Base-by-base conservation (phyloP, 1,140 invertebrate species). In the Trichonephila inaurata region DNA sequence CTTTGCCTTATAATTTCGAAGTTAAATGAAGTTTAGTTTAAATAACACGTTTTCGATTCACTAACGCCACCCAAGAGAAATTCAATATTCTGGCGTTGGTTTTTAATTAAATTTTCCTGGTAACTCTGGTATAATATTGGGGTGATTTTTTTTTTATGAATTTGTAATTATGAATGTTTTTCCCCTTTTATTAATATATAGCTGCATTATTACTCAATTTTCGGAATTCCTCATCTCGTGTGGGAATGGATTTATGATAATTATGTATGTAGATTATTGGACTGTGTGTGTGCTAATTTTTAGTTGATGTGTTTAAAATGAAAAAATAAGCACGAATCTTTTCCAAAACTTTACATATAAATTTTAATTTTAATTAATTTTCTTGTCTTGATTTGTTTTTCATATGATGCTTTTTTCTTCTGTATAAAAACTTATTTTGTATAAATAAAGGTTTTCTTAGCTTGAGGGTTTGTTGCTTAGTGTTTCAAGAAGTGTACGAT, bases 61-160 rank as follows among this genome's bases (percentile, higher is more conserved):
- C 66, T 24, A 69, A 8, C 21, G 12, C n/a, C 60, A 21, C 33
- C 64, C n/a, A 33, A 21, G 61, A 28, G 62, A 89, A 66, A 69
- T 69, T 89, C 87, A 69, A 44, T 89, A 62, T 89, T 66, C 28
- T 5, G 28, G 2, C 24, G 62, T 66, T 10, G 28, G 3, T 24
- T 64, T 28, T 89, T 89, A 89, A 89, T 89, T 89, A 89, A 89
- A 89, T 89, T 89, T 89, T 62, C 12, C 19, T 28, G 58, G 40
- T 28, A 28, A 24, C 28, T 88, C 8, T 64, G 12, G 61, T 16
- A 24, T 51, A 60, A 83, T 83, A 83, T 58, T 83, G 24, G 12
- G 66, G 12, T 12, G 21, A 12, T 69, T 69, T 28, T 44, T 1
- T 83, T 83, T 83, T 58, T n/a, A 28, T 58, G 8, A 24, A 19